Evolutionary conservation across 2,888 invertebrate genomes (phyloP), one percentile per base, ranked within the genome.

Genomic region (Drosophila fulvimacula): DNA sequence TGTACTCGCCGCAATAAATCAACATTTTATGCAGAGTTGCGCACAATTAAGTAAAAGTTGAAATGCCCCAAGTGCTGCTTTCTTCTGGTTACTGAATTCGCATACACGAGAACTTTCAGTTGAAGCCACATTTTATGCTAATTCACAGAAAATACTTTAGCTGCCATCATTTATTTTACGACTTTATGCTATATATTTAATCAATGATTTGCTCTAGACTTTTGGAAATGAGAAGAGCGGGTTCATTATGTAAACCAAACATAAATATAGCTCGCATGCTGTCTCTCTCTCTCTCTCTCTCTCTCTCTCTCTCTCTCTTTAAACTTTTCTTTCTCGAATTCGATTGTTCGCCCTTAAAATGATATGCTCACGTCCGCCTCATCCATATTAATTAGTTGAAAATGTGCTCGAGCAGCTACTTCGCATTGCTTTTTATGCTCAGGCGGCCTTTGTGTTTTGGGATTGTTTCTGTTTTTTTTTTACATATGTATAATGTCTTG

Each of bases 11-110:
- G 84, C 79, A 83, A 90, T 91, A 91, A 91, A 91, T 91, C 91
- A 91, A 91, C 82, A 88, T 87, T 91, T 90, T 90, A 89, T 86
- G 89, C 84, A 82, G 86, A 88, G 88, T 85, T 91, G 84, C 86
- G 84, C 86, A 90, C 90, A 91, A 91, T 91, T 91, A 90, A 79
- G 89, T 76, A 84, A 78, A 82, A 85, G 81, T 86, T 85, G 58
- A 82, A 85, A 79, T 79, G 88, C 69, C 70, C 63, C 58, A 67
- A 75, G 75, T 63, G 68, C 68, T 73, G 60, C 44, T 30, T 6
- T 6, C 51, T 34, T 0, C 38, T 52, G 52, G 21, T 30, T 6
- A 32, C 36, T 41, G n/a, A 38, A 27, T 39, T 32, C 41, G 32
- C 38, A 19, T 24, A 15, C 68, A 36, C 19, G 38, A 38, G 63